Evolutionary conservation across 2,113 vertebrate species (phyloP).

Genomic region (Calyptommatus sinebrachiatus): DNA sequence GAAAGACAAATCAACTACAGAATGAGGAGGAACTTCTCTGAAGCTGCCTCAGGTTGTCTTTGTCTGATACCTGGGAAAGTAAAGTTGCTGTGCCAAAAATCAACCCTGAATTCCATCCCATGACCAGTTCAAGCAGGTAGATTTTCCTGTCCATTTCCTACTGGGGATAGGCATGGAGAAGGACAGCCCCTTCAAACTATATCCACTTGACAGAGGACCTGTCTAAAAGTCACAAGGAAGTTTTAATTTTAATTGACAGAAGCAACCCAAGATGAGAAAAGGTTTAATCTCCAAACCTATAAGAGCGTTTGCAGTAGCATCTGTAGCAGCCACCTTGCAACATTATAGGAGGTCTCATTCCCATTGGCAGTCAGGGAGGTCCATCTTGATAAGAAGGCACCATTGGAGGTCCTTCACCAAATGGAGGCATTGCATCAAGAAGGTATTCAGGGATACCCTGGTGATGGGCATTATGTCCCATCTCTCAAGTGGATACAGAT

Average conservation of each 20-base stretch:
- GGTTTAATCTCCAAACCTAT: slow-evolving; percentile 99
- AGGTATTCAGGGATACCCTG: slow-evolving; percentile 95
- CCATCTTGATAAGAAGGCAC: slow-evolving; percentile 94
- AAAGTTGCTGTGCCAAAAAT: too few species aligned
- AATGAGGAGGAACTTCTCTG: too few species aligned
- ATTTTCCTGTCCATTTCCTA: too few species aligned
- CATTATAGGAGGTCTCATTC: slow-evolving; percentile 98
- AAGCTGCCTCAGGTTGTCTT: too few species aligned
- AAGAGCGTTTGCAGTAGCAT: slow-evolving; percentile 82
- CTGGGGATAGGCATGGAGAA: too few species aligned
- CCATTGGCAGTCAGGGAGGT: slow-evolving; percentile 91
- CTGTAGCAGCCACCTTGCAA: slow-evolving; percentile 98
- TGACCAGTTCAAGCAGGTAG: too few species aligned
- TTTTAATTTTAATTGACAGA: slow-evolving; percentile 86
- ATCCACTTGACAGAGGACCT: too few species aligned
- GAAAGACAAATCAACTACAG: too few species aligned
- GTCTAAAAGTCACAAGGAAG: slow-evolving; percentile 83
- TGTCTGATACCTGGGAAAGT: too few species aligned
- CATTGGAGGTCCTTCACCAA: slow-evolving; percentile 95
- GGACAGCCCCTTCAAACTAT: too few species aligned
- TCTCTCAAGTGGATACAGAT: too few species aligned
- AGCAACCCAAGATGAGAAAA: slow-evolving; percentile 91
- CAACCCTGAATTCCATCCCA: too few species aligned
- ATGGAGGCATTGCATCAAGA: slow-evolving; percentile 93
- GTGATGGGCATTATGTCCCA: slow-evolving; percentile 91